Conservation (phyloP, 2,797 vertebrate genomes). For the Fistularia tabacaria region DNA sequence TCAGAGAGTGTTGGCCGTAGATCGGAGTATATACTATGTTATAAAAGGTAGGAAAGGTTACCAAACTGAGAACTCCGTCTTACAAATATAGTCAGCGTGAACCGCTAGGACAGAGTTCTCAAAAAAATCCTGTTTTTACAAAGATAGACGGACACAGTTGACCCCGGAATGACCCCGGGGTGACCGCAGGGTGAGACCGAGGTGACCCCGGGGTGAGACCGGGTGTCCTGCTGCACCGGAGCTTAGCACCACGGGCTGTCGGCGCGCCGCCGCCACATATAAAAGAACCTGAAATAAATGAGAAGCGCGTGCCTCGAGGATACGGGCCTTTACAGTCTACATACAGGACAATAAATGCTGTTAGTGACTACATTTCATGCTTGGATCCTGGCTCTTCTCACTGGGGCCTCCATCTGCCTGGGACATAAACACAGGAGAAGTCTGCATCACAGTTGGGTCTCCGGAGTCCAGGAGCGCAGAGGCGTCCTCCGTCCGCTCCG, state of each 20-base stretch:
- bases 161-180: no score
- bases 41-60: slow-evolving; percentile 68
- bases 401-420: slow-evolving; percentile 28
- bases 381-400: slow-evolving; percentile 64
- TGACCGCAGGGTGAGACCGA: no score
- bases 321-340: slow-evolving; percentile 80
- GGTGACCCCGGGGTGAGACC: no score
- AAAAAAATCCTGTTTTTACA: slow-evolving; percentile 78
- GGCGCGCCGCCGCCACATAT: slow-evolving; percentile 45
- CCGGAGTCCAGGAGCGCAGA: slow-evolving; percentile 59
- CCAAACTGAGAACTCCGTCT: slow-evolving; percentile 81
- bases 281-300: slow-evolving; percentile 71
- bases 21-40: slow-evolving; percentile 54
- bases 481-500: slow-evolving; percentile 47
- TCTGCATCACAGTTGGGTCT: slow-evolving; percentile 75
- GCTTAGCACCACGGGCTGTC: slow-evolving; percentile 73
- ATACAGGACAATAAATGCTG: slow-evolving; percentile 79
- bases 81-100: slow-evolving; percentile 85
- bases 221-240: slow-evolving; percentile 53
- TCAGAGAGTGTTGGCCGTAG: slow-evolving; percentile 40
- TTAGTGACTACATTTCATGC: slow-evolving; percentile 79
- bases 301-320: slow-evolving; percentile 79
- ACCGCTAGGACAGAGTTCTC: slow-evolving; percentile 82
- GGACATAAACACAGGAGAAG: slow-evolving; percentile 71
- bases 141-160: slow-evolving; percentile 64